Base-by-base conservation (phyloP, 2,113 vertebrate species). In the Dryoscopus gambensis region DNA sequence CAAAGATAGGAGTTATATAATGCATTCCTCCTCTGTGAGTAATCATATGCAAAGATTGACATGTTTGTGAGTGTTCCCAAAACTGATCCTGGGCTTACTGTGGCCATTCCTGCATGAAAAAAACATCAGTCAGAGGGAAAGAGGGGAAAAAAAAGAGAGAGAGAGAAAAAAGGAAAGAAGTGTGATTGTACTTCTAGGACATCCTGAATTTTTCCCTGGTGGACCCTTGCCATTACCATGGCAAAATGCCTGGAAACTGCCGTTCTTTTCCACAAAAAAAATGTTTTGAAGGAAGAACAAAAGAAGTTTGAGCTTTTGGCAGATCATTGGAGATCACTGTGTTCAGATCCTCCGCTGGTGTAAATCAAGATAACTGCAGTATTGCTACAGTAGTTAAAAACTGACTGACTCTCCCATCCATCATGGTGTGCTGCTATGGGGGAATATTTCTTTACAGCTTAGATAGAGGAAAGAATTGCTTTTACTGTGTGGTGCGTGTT, bases 181-280 rank as follows among this genome's bases (percentile, higher is more conserved):
- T 79, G 70, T 85, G 84, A 93, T 89, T 96, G 53, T 87, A 53
- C 84, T 91, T 63, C 46, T 93, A 94, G 87, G 90, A 96, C 67
- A 94, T 87, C 67, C 87, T 95, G 94, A 91, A 87, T 76, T 83
- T 94, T 93, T 95, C 87, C 74, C 62, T 82, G 28, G 79, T 94
- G 90, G 87, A 96, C 71, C 35, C 84, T 94, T 95, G 93, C 92
- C 94, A 96, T 93, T 94, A 77, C 67, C 46, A 52, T 96, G 96
- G 94, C 93, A 96, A 96, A 93, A 96, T 70, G 95, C 95, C 95
- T 96, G 93, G 93, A 97, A 97, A 96, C 74, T 89, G 87, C 84
- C 8, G 14, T 91, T 96, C 65, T 83, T 92, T 94, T 94, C 84
- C 87, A 94, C 78, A 90, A 88, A 93, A 93, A 90, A 96, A 93